phyloP scores from a whole-genome alignment of 2,888 invertebrate genomes.

The Scaptomyza caliginosa region DNA sequence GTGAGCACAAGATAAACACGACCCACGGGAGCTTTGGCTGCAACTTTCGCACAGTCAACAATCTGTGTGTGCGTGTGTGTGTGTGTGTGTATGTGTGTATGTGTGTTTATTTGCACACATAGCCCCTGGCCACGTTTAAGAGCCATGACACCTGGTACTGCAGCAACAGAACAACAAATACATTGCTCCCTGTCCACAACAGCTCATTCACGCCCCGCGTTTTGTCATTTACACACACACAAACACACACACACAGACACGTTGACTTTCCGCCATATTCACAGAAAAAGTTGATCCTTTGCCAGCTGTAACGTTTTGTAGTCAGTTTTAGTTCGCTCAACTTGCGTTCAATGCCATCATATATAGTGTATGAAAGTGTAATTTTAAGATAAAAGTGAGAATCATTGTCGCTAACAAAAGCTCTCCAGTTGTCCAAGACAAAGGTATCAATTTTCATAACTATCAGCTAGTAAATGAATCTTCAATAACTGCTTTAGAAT shows the following conservation, averaged over 20 bases:
- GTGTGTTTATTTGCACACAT: constrained; percentile 6
- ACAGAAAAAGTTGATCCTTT: constrained; percentile 71
- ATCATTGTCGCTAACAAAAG: neutral
- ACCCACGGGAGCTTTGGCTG: constrained; percentile 62
- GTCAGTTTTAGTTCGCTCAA: constrained; percentile 5
- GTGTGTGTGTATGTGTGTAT: constrained; percentile 7
- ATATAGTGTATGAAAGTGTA: no score
- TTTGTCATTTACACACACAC: constrained; percentile 15
- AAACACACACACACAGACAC: constrained; percentile 14
- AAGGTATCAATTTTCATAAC: no score
- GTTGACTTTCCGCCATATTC: constrained; percentile 71
- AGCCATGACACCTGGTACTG: constrained; percentile 32
- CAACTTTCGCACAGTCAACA: constrained; percentile 57
- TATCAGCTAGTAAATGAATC: no score
- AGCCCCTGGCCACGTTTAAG: constrained; percentile 48
- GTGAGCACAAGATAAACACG: constrained; percentile 76
- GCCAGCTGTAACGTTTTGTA: constrained; percentile 25
- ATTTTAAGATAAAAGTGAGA: neutral
- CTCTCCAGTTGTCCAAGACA: no score
- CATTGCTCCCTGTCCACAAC: constrained; percentile 14
- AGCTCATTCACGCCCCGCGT: constrained; percentile 9
- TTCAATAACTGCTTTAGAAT: no score
- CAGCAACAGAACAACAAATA: constrained; percentile 20
- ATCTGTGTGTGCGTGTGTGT: constrained; percentile 9
- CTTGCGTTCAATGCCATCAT: no score